Percentiles rank a stretch among this genome's conserved stretches.
phyloP scores from a whole-genome alignment of 2,797 vertebrate species.

The Artibeus jamaicensis region DNA sequence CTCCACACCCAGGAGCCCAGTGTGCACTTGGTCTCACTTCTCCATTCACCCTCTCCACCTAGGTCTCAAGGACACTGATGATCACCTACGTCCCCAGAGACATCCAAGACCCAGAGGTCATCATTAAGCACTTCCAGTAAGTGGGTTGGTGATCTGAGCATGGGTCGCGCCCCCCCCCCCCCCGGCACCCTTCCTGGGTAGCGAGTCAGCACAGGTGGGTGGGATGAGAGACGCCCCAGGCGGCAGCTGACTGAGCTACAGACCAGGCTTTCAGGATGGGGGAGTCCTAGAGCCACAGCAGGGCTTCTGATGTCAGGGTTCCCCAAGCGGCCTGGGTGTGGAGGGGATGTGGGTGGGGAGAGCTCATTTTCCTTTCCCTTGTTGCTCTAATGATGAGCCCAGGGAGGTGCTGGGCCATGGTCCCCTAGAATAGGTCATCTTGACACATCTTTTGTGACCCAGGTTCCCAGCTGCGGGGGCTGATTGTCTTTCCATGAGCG shows the following conservation, averaged over 20 bases:
- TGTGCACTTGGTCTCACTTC: not conserved
- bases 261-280: not conserved
- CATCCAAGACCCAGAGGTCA: constrained; percentile 93
- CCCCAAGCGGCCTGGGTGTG: not conserved
- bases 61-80: constrained; percentile 95
- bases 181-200: rapidly evolving
- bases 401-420: not conserved
- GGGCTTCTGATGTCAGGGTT: not conserved
- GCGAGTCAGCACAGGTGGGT: not conserved
- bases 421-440: not conserved
- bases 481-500: not conserved
- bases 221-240: not conserved
- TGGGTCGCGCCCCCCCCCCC: not conserved
- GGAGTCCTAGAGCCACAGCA: not conserved
- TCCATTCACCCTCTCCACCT: constrained; percentile 23
- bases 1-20: not conserved
- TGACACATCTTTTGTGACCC: not conserved
- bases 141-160: constrained; percentile 53
- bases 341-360: rapidly evolving
- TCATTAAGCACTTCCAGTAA: constrained; percentile 98
- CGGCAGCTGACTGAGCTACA: not conserved
- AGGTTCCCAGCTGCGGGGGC: not conserved
- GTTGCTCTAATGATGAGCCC: not conserved
- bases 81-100: constrained; percentile 93
- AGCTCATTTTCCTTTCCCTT: not conserved